Base-by-base conservation (phyloP, 2,113 vertebrate species). In the Labeo catla region DNA sequence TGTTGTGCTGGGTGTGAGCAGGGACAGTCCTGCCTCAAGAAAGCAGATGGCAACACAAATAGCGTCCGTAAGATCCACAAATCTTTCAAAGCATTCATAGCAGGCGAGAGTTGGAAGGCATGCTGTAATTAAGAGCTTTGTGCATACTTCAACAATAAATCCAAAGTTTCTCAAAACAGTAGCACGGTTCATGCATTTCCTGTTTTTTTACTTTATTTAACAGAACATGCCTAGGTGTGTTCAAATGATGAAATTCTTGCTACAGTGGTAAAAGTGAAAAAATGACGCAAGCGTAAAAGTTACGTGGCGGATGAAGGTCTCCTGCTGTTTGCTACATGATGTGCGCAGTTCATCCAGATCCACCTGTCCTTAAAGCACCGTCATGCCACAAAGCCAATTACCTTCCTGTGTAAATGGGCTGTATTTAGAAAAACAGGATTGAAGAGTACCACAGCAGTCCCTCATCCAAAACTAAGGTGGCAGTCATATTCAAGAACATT, bases 11-110 rank as follows among this genome's bases (percentile, higher is more conserved):
- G 54, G 54, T 78, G 50, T 78, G 28, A 54, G 28, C 23, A 19
- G 76, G 74, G 47, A 52, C 76, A 21, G 72, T 23, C 45, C 45
- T 49, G 49, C 28, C 72, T 49, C 43, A 49, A 49, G 45, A 76
- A 76, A 76, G 72, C 72, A 76, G 72, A 49, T 76, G 72, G 72
- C 43, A 13, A 23, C 28, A 66, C 23, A 59, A 59, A 66, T 34
- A 34, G 63, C 34, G 63, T 66, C 10, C 0, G 61, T 28, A 6
- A 66, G 11, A 66, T 34, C 2, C 0, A 4, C 63, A 65, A 28
- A 13, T 12, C n/a, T 65, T 11, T 34, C 63, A 34, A 66, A 34
- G 12, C 61, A 23, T 65, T 65, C 54, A 59, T 21, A 59, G 19
- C 11, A 13, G 63, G 12, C 10, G 11, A 66, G 63, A 66, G 63